Conservation (phyloP, 2,888 invertebrate species). For the Zaprionus bogoriensis region DNA sequence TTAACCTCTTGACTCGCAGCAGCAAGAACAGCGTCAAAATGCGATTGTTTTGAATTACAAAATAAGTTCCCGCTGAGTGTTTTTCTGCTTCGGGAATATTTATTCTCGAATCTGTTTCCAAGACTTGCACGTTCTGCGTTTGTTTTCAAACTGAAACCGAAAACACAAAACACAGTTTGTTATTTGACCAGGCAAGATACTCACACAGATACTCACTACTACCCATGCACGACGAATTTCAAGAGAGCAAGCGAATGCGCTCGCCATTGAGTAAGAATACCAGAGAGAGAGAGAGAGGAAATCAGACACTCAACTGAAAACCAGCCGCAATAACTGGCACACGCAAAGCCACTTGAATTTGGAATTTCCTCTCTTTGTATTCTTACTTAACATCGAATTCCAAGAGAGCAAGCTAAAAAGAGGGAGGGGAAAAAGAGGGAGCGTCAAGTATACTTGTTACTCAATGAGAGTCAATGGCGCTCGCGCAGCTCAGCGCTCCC, state of each 20-base stretch:
- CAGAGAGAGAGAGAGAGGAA: no score
- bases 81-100: neutral
- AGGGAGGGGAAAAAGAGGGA: no score
- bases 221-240: slow-evolving; percentile 13
- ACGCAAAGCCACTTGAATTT: no score
- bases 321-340: no score
- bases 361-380: no score
- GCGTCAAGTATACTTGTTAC: no score
- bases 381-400: no score
- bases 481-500: no score
- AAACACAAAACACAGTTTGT: slow-evolving; percentile 53
- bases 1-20: slow-evolving; percentile 62
- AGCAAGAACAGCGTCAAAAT: slow-evolving; percentile 29
- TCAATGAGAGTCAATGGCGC: no score
- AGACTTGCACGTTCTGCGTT: slow-evolving; percentile 74
- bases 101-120: slow-evolving; percentile 24
- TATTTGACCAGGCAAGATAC: slow-evolving; percentile 10
- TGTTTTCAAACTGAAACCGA: slow-evolving; percentile 69
- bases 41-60: slow-evolving; percentile 40
- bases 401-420: no score
- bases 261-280: no score
- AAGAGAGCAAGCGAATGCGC: slow-evolving; percentile 7
- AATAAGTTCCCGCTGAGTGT: slow-evolving; percentile 24
- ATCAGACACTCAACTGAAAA: no score
- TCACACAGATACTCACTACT: neutral